These are phyloP conservation scores for Mycteria americana DNA, from an alignment of 2,797 vertebrate species.

Conservation along the genomic window DNA sequence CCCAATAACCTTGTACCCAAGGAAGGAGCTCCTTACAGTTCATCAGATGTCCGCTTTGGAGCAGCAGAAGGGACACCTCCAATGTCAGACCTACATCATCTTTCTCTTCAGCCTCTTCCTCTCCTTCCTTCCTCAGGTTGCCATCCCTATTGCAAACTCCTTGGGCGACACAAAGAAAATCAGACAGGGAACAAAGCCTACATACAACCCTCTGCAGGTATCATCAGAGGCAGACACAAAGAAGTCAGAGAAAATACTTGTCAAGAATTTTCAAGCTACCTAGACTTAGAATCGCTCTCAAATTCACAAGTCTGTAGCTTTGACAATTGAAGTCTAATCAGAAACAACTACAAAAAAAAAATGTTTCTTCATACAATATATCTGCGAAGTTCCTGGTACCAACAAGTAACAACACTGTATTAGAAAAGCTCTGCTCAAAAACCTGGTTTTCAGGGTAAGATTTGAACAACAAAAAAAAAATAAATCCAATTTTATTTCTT, in stretches of 20 bases:
- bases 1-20: background rate
- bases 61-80: background rate
- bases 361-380: background rate
- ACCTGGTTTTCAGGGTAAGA: background rate
- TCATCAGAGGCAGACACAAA: background rate
- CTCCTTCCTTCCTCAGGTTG: background rate
- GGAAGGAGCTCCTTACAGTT: background rate
- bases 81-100: fast-evolving
- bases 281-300: background rate
- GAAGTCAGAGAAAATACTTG: background rate
- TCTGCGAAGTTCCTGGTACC: background rate
- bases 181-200: background rate
- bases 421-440: background rate
- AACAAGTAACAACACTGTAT: background rate
- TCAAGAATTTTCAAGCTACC: background rate
- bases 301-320: background rate
- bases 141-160: background rate
- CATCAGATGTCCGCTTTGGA: background rate
- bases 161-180: background rate
- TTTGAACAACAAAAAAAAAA: background rate
- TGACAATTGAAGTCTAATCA: background rate
- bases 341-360: background rate
- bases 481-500: background rate
- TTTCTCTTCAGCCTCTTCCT: background rate
- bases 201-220: background rate